Base-by-base conservation (phyloP, 2,797 vertebrate species). In the Gambusia yucatana region DNA sequence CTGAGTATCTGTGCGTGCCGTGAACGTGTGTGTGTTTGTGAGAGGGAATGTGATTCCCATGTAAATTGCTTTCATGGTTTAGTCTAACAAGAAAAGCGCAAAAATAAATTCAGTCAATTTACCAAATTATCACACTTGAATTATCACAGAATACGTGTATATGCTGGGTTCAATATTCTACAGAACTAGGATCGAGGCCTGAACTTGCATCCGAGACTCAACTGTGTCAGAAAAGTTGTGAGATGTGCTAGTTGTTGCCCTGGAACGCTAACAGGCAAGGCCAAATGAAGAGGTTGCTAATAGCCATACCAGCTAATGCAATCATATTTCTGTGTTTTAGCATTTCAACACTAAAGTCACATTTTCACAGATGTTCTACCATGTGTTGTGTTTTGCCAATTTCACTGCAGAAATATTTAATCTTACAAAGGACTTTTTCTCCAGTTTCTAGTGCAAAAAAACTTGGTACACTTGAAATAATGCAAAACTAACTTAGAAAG, bases 1-100 rank as follows among this genome's bases (percentile, higher is more conserved):
- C 33, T 39, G 16, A 22, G 7, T 22, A 10, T 36, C 33, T 39
- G 16, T 0, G 3, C 0, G 9, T 39, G 28, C 1, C 0, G 9
- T 39, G 28, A 36, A 63, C 28, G 5, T 20, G 30, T 1, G 14
- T 33, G 6, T 63, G 30, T 63, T 36, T 63, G 59, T 61, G 13
- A 61, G 59, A 30, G 5, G 16, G 28, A 33, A 61, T 30, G 28
- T 59, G 4, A 5, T 13, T 59, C 57, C 16, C 16, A 13, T 2
- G 16, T 28, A 59, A 59, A 59, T 11, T 28, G 13, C 33, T 36
- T 65, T 39, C 11, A 36, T 39, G 8, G 2, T 20, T 61, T 16
- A 39, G 17, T 39, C 36, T 10, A 13, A 9, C 16, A 63, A 36
- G 6, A 65, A 65, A 65, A 65, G 61, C 33, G 2, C 17, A 39